phyloP scores from a whole-genome alignment of 2,113 vertebrate species.

The Collichthys lucidus region DNA sequence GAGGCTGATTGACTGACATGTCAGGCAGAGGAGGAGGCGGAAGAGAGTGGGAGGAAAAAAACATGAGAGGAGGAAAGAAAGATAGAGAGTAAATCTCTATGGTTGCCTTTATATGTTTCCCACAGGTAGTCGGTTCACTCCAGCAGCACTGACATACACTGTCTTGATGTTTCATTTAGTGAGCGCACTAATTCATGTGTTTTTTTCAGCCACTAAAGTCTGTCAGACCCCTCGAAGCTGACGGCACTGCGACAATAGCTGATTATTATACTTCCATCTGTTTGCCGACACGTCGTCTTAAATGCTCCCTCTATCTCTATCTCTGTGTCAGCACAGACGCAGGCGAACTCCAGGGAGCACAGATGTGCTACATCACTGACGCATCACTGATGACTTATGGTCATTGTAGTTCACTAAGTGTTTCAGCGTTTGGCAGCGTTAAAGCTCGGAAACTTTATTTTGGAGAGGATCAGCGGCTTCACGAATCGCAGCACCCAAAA shows the following conservation, averaged over 20 bases:
- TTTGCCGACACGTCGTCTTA: conserved; percentile 29
- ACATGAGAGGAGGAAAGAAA: background rate
- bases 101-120: conserved; percentile 31
- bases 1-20: conserved; percentile 49
- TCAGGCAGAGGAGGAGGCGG: conserved; percentile 15
- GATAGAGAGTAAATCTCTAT: background rate
- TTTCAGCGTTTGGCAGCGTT: background rate
- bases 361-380: conserved; percentile 53
- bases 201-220: conserved; percentile 11
- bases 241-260: conserved; percentile 17
- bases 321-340: conserved; percentile 25
- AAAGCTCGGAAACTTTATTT: background rate
- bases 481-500: background rate
- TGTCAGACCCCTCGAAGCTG: conserved; percentile 43
- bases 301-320: conserved; percentile 22
- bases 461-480: conserved; percentile 1
- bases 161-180: conserved; percentile 43
- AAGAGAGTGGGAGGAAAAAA: background rate
- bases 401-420: conserved; percentile 33
- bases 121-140: conserved; percentile 31
- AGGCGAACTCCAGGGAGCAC: conserved; percentile 36
- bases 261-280: conserved; percentile 67
- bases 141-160: conserved; percentile 16
- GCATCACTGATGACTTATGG: conserved; percentile 45
- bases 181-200: background rate